These are phyloP conservation scores for Tokudaia muenninki DNA, from an alignment of 2,797 vertebrate genomes.

Conservation along the genomic window DNA sequence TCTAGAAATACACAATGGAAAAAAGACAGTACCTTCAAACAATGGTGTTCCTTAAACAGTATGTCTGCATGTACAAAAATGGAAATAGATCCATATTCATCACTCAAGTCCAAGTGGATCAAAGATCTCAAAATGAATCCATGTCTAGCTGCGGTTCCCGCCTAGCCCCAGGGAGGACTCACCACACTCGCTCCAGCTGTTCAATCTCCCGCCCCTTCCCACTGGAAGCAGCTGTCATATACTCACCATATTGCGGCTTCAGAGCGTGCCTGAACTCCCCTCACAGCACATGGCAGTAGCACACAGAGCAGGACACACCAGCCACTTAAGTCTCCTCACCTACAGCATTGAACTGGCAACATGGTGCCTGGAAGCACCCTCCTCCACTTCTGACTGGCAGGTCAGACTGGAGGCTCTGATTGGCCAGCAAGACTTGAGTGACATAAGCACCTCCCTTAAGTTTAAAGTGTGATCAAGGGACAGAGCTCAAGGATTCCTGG, in stretches of 20 bases:
- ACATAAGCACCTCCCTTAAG: background rate
- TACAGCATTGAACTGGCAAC: background rate
- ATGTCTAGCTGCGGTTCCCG: background rate
- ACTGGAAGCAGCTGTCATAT: background rate
- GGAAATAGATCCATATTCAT: too few species aligned
- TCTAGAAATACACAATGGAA: too few species aligned
- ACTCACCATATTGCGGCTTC: background rate
- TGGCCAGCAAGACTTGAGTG: background rate
- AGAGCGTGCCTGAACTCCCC: background rate
- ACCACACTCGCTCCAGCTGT: background rate
- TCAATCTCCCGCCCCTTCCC: background rate
- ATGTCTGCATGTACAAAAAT: too few species aligned
- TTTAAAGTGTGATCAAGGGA: background rate
- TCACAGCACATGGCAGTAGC: background rate
- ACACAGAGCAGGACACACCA: background rate
- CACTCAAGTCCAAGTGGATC: too few species aligned
- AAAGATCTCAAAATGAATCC: too few species aligned
- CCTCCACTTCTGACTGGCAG: background rate
- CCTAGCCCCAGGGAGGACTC: background rate
- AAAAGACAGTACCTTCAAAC: too few species aligned
- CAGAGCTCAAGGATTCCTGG: background rate
- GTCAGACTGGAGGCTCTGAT: background rate
- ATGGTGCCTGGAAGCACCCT: background rate
- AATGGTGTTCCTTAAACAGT: too few species aligned
- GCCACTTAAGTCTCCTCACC: accelerated